A percentile compares a stretch with the other conserved stretches of the same genome.
These are phyloP conservation scores for Leptonema lineaticorne DNA, from an alignment of 1,140 invertebrate species.

Conservation along the genomic window DNA sequence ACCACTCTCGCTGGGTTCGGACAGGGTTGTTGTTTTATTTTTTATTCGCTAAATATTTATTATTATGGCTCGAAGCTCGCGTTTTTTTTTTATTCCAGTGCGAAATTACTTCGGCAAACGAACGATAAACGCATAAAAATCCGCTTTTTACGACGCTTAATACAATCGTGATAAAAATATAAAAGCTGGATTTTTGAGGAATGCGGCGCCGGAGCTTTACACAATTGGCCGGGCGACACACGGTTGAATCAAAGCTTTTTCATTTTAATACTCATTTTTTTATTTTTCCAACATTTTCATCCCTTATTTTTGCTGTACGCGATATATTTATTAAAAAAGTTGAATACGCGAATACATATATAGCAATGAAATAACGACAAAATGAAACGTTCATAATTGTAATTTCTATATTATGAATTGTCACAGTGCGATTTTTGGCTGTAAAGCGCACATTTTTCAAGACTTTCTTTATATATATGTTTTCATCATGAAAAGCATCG, in stretches of 20 bases:
- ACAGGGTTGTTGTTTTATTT: no score
- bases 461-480: no score
- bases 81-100: no score
- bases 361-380: not conserved
- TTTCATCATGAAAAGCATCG: no score
- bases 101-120: not conserved
- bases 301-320: no score
- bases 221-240: not conserved
- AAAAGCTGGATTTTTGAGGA: conserved; percentile 1
- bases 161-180: conserved; percentile 11
- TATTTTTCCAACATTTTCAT: no score
- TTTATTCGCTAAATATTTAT: not conserved
- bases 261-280: no score
- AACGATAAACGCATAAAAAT: not conserved
- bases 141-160: conserved; percentile 6
- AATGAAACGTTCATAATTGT: not conserved
- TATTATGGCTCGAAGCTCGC: no score
- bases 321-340: not conserved
- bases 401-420: no score
- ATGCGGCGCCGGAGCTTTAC: not conserved
- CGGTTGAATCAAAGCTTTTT: conserved; percentile 8
- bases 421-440: no score
- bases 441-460: no score
- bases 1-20: not conserved
- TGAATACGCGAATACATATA: not conserved